Conservation (phyloP, 2,113 vertebrate genomes). For the Siphamia tubifer region DNA sequence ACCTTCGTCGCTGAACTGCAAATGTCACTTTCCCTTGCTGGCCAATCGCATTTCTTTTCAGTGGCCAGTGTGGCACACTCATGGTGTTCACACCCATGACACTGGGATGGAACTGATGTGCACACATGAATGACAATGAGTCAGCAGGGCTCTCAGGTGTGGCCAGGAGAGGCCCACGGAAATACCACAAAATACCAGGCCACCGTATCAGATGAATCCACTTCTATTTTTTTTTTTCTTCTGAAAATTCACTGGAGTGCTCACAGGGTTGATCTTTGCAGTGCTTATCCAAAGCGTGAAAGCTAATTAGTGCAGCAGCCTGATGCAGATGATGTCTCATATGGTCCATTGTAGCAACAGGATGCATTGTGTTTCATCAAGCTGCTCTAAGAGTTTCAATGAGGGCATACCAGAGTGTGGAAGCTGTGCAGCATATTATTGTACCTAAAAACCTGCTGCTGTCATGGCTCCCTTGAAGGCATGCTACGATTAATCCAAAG, state of each 20-base stretch:
- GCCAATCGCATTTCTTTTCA: slow-evolving; percentile 40
- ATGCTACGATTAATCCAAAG: neutral
- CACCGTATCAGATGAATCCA: slow-evolving; percentile 7
- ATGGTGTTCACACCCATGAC: slow-evolving; percentile 44
- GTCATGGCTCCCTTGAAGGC: neutral
- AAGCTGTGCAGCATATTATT: neutral
- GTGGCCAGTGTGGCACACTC: slow-evolving; percentile 26
- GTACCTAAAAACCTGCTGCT: neutral
- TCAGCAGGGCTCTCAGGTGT: slow-evolving; percentile 58
- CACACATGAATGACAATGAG: slow-evolving; percentile 70
- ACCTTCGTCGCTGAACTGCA: slow-evolving; percentile 63
- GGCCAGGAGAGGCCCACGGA: slow-evolving; percentile 14
- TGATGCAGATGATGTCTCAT: neutral
- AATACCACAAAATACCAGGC: slow-evolving; percentile 55
- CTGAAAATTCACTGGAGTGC: neutral
- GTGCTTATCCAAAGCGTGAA: neutral
- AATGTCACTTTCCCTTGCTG: slow-evolving; percentile 59
- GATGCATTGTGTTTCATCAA: slow-evolving; percentile 17
- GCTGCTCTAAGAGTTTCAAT: neutral
- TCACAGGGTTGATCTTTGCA: neutral
- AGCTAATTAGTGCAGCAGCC: slow-evolving; percentile 15
- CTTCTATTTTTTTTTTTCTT: neutral
- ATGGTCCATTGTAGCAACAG: neutral
- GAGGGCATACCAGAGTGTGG: neutral
- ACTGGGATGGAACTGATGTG: slow-evolving; percentile 44